These are phyloP conservation scores for Danio jaintianensis DNA, from an alignment of 2,797 vertebrate species.

Conservation along the genomic window DNA sequence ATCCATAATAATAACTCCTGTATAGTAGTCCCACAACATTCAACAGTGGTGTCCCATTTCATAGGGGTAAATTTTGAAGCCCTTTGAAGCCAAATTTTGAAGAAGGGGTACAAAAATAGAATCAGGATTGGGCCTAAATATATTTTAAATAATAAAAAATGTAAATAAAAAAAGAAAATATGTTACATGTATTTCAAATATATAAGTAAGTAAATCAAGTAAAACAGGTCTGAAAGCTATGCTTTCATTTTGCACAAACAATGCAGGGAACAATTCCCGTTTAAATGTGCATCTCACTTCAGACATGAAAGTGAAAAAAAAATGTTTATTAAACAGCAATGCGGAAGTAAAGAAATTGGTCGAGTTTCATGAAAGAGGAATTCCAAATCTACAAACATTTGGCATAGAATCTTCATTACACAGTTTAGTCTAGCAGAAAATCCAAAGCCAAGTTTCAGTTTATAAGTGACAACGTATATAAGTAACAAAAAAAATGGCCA, in stretches of 20 bases:
- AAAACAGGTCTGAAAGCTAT: neutral
- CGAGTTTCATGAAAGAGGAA: neutral
- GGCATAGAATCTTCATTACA: neutral
- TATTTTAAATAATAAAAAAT: no score
- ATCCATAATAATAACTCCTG: no score
- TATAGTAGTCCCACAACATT: no score
- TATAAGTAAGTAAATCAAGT: no score
- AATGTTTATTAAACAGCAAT: neutral
- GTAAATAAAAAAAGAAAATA: no score
- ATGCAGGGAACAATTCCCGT: neutral
- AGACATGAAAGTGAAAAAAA: no score
- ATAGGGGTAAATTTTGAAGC: no score
- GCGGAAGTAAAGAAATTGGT: neutral
- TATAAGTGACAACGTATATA: neutral
- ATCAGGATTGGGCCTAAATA: no score
- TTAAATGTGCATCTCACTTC: neutral
- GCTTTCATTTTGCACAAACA: neutral
- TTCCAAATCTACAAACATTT: neutral
- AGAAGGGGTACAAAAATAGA: no score
- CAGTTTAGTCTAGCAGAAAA: neutral
- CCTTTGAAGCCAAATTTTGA: no score
- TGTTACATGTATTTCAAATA: no score
- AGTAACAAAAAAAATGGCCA: neutral
- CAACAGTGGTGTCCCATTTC: no score
- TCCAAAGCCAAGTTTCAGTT: neutral